Evolutionary conservation across 2,113 vertebrate genomes (phyloP).

Genomic region (Phaethornis superciliosus): DNA sequence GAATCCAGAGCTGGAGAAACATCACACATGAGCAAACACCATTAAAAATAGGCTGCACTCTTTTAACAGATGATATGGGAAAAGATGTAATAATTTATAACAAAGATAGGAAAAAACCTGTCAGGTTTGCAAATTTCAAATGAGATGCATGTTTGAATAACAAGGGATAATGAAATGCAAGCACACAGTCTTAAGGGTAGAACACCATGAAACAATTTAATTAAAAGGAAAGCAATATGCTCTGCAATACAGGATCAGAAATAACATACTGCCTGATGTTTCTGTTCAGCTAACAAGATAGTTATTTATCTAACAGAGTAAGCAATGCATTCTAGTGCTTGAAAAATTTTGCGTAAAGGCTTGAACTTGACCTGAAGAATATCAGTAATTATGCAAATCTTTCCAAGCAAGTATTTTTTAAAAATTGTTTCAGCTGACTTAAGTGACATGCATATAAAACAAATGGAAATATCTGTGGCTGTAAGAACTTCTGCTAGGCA

Average conservation of each 20-base stretch:
- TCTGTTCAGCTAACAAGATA: constrained; percentile 1
- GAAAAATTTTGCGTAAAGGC: constrained; percentile 6
- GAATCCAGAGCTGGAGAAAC: constrained; percentile 63
- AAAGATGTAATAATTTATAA: constrained; percentile 39
- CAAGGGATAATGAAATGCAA: constrained; percentile 44
- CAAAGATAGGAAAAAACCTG: constrained; percentile 37
- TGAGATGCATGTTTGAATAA: constrained; percentile 42
- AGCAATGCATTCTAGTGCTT: not conserved
- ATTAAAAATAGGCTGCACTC: constrained; percentile 19
- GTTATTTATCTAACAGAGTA: not conserved
- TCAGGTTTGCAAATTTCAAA: constrained; percentile 40
- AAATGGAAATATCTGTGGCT: constrained; percentile 58
- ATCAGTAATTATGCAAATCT: constrained; percentile 32
- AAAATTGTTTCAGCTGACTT: constrained; percentile 62
- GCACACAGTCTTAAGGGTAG: not conserved
- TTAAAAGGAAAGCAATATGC: constrained; percentile 51
- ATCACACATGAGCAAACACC: constrained; percentile 41
- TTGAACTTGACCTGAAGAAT: constrained; percentile 42
- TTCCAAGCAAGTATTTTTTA: constrained; percentile 46
- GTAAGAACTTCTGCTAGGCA: constrained; percentile 32
- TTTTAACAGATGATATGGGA: constrained; percentile 29
- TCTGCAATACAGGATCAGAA: constrained; percentile 9
- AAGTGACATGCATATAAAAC: not conserved
- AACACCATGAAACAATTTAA: constrained; percentile 45
- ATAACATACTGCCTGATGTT: constrained; percentile 21